A percentile compares a stretch with the other conserved stretches of the same genome.
Conservation (phyloP, 2,888 invertebrate species). For the Meta bourneti region DNA sequence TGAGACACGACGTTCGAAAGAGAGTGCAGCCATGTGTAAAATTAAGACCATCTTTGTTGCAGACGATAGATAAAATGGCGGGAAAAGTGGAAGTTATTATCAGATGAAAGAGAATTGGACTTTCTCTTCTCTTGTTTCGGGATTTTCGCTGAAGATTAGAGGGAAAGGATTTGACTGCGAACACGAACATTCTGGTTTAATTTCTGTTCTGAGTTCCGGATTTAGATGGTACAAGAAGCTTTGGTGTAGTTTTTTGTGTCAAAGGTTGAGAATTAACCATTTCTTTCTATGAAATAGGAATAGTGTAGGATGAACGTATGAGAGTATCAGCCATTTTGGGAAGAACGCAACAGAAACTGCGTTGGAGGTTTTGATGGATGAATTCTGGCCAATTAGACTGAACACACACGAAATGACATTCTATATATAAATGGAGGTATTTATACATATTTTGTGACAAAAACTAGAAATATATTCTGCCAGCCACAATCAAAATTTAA, state of each 20-base stretch:
- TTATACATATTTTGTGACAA: too few relatives aligned
- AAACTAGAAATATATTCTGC: too few relatives aligned
- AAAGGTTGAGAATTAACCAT: background rate
- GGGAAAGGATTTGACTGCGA: background rate
- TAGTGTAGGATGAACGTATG: background rate
- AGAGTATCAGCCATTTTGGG: too few relatives aligned
- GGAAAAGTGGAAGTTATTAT: slow-evolving; percentile 45
- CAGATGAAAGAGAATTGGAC: slow-evolving; percentile 48
- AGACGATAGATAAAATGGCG: slow-evolving; percentile 34
- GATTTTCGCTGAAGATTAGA: background rate
- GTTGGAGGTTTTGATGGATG: too few relatives aligned
- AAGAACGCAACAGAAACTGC: too few relatives aligned
- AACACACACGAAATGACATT: too few relatives aligned
- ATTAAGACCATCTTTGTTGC: slow-evolving; percentile 46
- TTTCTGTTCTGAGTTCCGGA: slow-evolving; percentile 10
- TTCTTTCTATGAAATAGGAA: background rate
- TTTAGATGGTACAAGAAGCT: slow-evolving; percentile 1
- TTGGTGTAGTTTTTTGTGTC: background rate
- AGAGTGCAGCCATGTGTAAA: slow-evolving; percentile 59
- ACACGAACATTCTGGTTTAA: background rate
- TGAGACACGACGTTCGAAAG: background rate
- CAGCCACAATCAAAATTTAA: too few relatives aligned
- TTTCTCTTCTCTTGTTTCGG: slow-evolving; percentile 46
- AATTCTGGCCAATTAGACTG: too few relatives aligned
- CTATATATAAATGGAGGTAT: too few relatives aligned